A percentile compares a stretch with the other conserved stretches of the same genome.
These are phyloP conservation scores for Sylvilagus bachmani DNA, from an alignment of 2,113 vertebrate genomes.

Conservation along the genomic window DNA sequence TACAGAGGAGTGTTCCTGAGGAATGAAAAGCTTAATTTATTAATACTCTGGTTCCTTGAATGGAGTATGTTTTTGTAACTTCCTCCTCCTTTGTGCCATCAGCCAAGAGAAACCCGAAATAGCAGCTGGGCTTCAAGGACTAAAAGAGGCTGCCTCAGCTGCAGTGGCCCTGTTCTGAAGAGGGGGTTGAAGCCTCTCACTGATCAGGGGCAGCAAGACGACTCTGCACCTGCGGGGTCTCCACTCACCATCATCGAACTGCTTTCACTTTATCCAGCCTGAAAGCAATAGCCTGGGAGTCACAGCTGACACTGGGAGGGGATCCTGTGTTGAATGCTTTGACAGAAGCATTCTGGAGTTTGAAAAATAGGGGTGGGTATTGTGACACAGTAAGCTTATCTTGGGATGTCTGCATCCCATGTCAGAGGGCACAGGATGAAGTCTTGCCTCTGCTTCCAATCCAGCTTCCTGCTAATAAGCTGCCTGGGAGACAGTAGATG, in stretches of 20 bases:
- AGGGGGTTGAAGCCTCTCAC: background rate
- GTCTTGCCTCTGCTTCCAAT: too few species aligned
- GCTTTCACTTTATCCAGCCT: background rate
- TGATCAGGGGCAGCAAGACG: background rate
- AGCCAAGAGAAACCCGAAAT: background rate
- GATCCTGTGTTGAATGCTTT: background rate
- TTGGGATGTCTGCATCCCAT: too few species aligned
- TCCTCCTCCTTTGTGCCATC: background rate
- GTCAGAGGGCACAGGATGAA: too few species aligned
- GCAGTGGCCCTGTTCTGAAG: background rate
- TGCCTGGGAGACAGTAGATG: too few species aligned
- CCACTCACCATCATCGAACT: rapidly evolving
- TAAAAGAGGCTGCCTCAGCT: background rate
- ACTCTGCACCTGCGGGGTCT: rapidly evolving
- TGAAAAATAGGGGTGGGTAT: background rate
- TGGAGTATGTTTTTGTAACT: background rate
- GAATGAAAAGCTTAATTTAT: background rate
- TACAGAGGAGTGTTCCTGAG: background rate
- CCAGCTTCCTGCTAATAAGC: too few species aligned
- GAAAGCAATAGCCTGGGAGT: background rate
- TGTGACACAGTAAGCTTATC: too few species aligned
- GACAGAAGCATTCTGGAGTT: background rate
- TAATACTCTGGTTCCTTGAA: background rate
- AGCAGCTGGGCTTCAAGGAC: background rate
- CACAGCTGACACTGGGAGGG: background rate